Base-by-base conservation (phyloP, 30 jellyfish, hydroid and myxozoan species). In the Phacellophora camtschatica region DNA sequence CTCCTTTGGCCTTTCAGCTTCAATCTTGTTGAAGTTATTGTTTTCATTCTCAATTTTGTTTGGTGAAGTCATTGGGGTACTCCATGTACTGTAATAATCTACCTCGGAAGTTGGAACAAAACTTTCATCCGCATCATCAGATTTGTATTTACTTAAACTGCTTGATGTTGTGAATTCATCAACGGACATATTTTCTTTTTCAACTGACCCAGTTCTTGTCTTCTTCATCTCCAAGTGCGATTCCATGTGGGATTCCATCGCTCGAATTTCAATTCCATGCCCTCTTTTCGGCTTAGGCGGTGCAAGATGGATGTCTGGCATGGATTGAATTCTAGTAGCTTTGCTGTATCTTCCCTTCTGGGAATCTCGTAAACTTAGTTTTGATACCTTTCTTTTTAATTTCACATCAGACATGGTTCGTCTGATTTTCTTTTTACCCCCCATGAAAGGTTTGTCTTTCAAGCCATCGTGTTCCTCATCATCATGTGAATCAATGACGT, bases 401-500 rank as follows among this genome's bases (percentile, higher is more conserved):
- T 80, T 80, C 35, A 55, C 76, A 39, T 80, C 91, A 12, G 91
- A 80, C 56, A 80, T 11, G 25, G 77, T 62, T 8, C 91, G 82
- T 0, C 82, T 46, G 18, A 66, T 12, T 56, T 80, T 65, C 75
- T 80, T 66, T 61, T 80, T 65, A 51, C 64, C 51, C 1, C 77
- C 11, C 45, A 77, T 61, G 20, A 31, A 54, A 1, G 19, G 28
- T 56, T 80, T 80, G 15, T 84, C 77, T 13, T 50, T 57, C 54
- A 31, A 1, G 11, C 51, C 22, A 0, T 6, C 5, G 1, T 25
- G 66, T n/a, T 13, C 65, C 1, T 45, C 73, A 22, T 81, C 89
- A 66, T 82, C 93, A 25, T 83, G 90, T 3, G 99, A 77, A 1
- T 86, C 97, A 6, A 94, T 94, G 50, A 94, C 97, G 83, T 94